These are phyloP conservation scores for Nephrocerus scutellatus DNA, from an alignment of 2,888 invertebrate species.

Conservation along the genomic window DNA sequence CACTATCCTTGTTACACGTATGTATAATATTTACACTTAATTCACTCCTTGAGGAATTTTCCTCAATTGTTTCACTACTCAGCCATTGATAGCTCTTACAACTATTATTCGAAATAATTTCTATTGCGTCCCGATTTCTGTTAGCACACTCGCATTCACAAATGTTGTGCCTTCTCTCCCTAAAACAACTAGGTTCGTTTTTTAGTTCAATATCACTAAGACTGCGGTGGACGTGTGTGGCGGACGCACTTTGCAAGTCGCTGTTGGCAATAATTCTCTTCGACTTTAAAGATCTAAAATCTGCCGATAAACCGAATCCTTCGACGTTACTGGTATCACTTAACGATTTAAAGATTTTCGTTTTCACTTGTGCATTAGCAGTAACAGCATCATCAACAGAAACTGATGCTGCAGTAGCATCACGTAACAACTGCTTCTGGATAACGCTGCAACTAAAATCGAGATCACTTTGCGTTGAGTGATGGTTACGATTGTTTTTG, in stretches of 20 bases:
- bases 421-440: too few species aligned
- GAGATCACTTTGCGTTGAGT: slow-evolving; percentile 7
- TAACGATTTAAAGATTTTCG: slow-evolving; percentile 23
- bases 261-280: slow-evolving; percentile 8
- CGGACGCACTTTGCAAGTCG: slow-evolving; percentile 9
- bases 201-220: slow-evolving; percentile 15
- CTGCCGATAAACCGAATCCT: slow-evolving; percentile 4
- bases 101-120: slow-evolving; percentile 2
- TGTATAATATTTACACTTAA: too few species aligned
- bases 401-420: too few species aligned
- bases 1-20: too few species aligned
- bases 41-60: too few species aligned
- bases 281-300: slow-evolving; percentile 11
- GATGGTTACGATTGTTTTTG: too few species aligned
- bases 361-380: background rate
- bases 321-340: slow-evolving; percentile 23
- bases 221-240: slow-evolving; percentile 16
- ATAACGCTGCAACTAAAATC: slow-evolving; percentile 2
- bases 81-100: too few species aligned
- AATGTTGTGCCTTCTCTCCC: slow-evolving; percentile 11
- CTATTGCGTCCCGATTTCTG: background rate
- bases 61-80: too few species aligned
- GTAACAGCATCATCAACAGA: too few species aligned
- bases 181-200: slow-evolving; percentile 18
- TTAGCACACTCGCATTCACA: slow-evolving; percentile 12